Base-by-base conservation (phyloP, 1,140 invertebrate species). In the Drosophila kanapiae region DNA sequence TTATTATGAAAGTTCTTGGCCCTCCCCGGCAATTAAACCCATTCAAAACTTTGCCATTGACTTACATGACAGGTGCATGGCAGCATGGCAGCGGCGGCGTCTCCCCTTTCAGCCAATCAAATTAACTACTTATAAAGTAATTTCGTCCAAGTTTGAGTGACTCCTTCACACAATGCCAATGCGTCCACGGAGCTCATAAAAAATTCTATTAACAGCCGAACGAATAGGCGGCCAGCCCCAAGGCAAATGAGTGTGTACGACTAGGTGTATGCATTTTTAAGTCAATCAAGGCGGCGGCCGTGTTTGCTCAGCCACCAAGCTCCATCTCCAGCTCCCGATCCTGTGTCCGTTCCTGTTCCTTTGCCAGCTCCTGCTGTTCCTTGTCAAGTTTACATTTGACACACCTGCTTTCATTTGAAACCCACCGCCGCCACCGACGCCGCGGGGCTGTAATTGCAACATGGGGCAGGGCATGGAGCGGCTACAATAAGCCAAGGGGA, bases 61-160 rank as follows among this genome's bases (percentile, higher is more conserved):
- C 82, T 78, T 74, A 83, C 77, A 83, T 84, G 82, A 84, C 81
- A 80, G 74, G 53, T 71, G 69, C 69, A 72, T 72, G 69, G 67
- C 69, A 72, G 69, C 43, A 27, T 31, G 31, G 27, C 45, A n/a
- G n/a, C 18, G 10, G 3, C 43, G 37, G 16, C 49, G 49, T 31
- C 33, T 45, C 63, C 29, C 48, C 48, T 4, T 49, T 47, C 64
- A 56, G 67, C 80, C 84, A 87, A 87, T 88, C 84, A 87, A 88
- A 88, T 87, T 87, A 87, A 87, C 85, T 84, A 87, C 84, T 87
- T 87, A 87, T 88, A 87, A 87, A 87, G 84, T 88, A 80, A 87
- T 88, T 88, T 84, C 49, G 70, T 72, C 67, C 64, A 83, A 88
- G 80, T 88, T 84, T 88, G 82, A 80, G 82, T 78, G 63, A 71